These are phyloP conservation scores for Spodoptera littoralis DNA, from an alignment of 2,888 invertebrate species.

Conservation along the genomic window DNA sequence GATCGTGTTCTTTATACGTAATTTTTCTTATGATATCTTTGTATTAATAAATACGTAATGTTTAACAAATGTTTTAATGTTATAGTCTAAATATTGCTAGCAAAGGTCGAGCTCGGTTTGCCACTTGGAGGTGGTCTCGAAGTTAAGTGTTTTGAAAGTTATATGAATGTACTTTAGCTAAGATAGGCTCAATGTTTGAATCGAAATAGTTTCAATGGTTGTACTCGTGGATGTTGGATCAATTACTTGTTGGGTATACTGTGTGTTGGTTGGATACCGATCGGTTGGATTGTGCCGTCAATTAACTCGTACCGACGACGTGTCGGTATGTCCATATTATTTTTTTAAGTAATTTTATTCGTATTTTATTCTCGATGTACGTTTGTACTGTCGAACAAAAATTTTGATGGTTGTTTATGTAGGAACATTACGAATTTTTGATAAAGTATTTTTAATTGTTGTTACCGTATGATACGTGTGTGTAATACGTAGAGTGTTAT, in stretches of 20 bases:
- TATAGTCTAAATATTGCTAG: conserved; percentile 14
- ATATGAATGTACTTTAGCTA: conserved; percentile 65
- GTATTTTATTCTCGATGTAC: conserved; percentile 64
- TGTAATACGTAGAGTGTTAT: conserved; percentile 70
- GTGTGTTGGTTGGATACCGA: conserved; percentile 61
- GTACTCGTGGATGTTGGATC: conserved; percentile 68
- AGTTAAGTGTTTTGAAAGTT: conserved; percentile 72
- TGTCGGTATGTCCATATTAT: conserved; percentile 84
- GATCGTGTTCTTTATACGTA: conserved; percentile 32
- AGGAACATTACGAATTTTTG: conserved; percentile 69
- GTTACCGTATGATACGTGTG: conserved; percentile 79
- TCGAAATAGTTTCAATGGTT: conserved; percentile 71
- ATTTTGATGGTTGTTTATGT: conserved; percentile 70
- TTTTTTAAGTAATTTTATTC: conserved; percentile 82
- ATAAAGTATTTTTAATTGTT: conserved; percentile 80
- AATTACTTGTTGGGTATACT: conserved; percentile 65
- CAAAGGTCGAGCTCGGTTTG: conserved; percentile 2
- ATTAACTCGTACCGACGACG: conserved; percentile 74
- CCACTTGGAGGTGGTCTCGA: conserved; percentile 50
- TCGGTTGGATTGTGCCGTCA: conserved; percentile 80
- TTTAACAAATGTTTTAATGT: conserved; percentile 2
- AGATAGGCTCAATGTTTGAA: conserved; percentile 74
- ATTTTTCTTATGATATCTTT: conserved; percentile 13
- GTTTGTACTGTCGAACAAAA: conserved; percentile 61
- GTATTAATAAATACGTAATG: no score